phyloP scores from a whole-genome alignment of 2,888 invertebrate species.

The Holacanthella duospinosa region DNA sequence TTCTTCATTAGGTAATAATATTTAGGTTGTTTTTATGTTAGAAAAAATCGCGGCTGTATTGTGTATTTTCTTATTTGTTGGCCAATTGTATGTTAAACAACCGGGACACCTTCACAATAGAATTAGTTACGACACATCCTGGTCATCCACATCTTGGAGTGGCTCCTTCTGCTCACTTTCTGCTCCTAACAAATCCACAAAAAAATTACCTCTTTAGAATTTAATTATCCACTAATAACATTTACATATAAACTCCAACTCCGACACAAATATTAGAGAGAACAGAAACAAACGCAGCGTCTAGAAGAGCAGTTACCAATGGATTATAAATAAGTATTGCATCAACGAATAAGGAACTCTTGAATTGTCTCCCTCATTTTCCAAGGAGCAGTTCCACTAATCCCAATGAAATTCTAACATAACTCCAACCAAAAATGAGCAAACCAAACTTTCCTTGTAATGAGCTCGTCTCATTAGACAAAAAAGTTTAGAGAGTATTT shows the following conservation, averaged over 20 bases:
- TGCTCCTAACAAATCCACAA: slow-evolving; percentile 46
- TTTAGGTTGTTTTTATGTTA: slow-evolving; percentile 8
- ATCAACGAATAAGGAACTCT: too few species aligned
- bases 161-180: slow-evolving; percentile 76
- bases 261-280: too few species aligned
- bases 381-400: too few species aligned
- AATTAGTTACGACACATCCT: slow-evolving; percentile 80
- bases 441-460: too few species aligned
- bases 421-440: too few species aligned
- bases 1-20: background rate
- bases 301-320: background rate
- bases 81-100: background rate
- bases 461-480: too few species aligned
- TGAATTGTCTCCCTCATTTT: too few species aligned
- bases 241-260: too few species aligned
- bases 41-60: slow-evolving; percentile 7
- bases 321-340: too few species aligned
- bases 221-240: too few species aligned
- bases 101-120: background rate
- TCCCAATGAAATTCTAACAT: too few species aligned
- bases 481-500: too few species aligned
- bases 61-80: slow-evolving; percentile 2
- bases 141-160: slow-evolving; percentile 78
- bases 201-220: background rate
- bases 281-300: background rate